Evolutionary conservation across 2,888 invertebrate genomes (phyloP), one percentile per base, ranked within the genome.

Genomic region (Pyrrhosoma nymphula): DNA sequence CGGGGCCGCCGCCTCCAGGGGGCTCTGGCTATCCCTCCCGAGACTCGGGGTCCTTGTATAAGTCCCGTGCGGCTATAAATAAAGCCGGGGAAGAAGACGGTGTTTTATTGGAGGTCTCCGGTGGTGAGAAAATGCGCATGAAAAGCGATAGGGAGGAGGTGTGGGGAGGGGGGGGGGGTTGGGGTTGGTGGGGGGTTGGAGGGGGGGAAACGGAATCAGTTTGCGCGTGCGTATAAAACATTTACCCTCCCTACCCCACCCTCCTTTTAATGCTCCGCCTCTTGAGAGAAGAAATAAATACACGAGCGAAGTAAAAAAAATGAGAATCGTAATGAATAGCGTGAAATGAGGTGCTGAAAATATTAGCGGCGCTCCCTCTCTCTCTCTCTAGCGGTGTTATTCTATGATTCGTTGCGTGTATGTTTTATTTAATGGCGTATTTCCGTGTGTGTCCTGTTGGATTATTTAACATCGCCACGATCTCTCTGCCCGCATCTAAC

Each of bases 221-320:
- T 75, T 93, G 93, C 93, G 93, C 93, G 69, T 93, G 93, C 93
- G 93, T 39, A 93, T 93, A 69, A 69, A 93, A 69, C 93, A 90
- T 90, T 93, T 93, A 39, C 47, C 47, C 39, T 20, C 12, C 60
- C 18, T 1, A 3, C 18, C 20, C 18, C 16, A 0, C 60, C 60
- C 60, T 2, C 60, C 69, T 3, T 30, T 10, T 63, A 18, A 91
- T 63, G 91, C 91, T 91, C 91, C 91, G 63, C 91, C 91, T 63
- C 91, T 63, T 56, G 56, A 93, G 63, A 69, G 18, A n/a, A 63
- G 16, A 35, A 90, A 91, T 69, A 93, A 75, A 93, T 69, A 93
- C 26, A n/a, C 60, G 35, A 14, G 30, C 56, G 14, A 35, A 30
- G 26, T n/a, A 30, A 82, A 82, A 75, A 82, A 69, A n/a, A 4